phyloP scores from a whole-genome alignment of 2,888 invertebrate species.

The Dasysyrphus tricinctus region DNA sequence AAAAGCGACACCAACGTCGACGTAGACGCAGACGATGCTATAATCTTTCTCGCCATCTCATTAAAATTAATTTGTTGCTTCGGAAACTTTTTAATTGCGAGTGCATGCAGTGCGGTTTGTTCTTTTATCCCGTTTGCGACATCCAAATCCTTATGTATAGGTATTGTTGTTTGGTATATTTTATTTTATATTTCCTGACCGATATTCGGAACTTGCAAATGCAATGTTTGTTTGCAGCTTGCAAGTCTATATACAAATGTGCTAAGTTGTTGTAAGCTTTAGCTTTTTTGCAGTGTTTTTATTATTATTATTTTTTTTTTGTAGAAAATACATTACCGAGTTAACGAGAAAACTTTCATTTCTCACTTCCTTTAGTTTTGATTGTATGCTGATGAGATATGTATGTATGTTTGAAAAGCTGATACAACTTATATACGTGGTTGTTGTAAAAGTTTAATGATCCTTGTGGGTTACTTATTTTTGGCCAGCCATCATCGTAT shows the following conservation, averaged over 20 bases:
- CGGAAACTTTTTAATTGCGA: slow-evolving; percentile 69
- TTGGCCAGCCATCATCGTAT: slow-evolving; percentile 44
- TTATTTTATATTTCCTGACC: slow-evolving; percentile 53
- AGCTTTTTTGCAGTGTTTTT: background rate
- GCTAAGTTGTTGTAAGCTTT: slow-evolving; percentile 10
- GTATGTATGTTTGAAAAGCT: background rate
- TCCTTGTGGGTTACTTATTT: slow-evolving; percentile 53
- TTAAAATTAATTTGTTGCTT: slow-evolving; percentile 68
- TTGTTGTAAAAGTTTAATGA: slow-evolving; percentile 63
- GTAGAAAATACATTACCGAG: slow-evolving; percentile 22
- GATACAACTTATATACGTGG: slow-evolving; percentile 14
- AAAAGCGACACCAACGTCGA: background rate
- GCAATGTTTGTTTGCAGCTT: slow-evolving; percentile 14
- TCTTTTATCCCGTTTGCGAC: slow-evolving; percentile 19
- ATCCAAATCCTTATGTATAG: slow-evolving; percentile 12
- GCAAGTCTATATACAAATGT: slow-evolving; percentile 4
- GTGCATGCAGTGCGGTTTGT: slow-evolving; percentile 33
- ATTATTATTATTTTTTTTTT: background rate
- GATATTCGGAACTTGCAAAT: slow-evolving; percentile 41
- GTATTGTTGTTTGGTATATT: slow-evolving; percentile 5
- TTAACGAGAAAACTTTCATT: slow-evolving; percentile 65
- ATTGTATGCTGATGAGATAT: slow-evolving; percentile 39
- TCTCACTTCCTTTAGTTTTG: slow-evolving; percentile 21
- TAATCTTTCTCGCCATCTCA: slow-evolving; percentile 52
- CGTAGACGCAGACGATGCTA: background rate